These are phyloP conservation scores for Radopholus similis DNA, from an alignment of 1,140 invertebrate genomes.

Conservation along the genomic window DNA sequence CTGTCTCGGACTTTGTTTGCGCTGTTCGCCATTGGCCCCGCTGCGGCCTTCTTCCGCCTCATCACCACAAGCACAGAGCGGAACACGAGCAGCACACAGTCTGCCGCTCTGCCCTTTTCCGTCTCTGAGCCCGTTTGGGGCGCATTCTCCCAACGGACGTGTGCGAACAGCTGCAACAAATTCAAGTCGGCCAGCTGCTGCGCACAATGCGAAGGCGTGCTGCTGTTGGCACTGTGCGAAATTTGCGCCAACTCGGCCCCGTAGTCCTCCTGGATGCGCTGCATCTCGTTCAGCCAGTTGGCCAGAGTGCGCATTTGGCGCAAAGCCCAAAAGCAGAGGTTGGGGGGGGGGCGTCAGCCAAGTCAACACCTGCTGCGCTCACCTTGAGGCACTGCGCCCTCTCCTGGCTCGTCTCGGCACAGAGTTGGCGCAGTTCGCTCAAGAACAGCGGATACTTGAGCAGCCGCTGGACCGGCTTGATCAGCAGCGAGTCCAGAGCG, in stretches of 20 bases:
- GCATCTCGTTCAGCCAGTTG: slow-evolving; percentile 99
- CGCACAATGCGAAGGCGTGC: not conserved
- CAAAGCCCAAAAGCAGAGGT: slow-evolving; percentile 68
- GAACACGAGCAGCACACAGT: not conserved
- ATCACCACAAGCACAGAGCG: not conserved
- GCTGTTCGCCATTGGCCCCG: not conserved
- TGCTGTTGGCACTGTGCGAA: not conserved
- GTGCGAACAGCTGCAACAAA: not conserved
- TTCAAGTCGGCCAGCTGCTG: not conserved
- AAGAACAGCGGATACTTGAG: slow-evolving; percentile 92
- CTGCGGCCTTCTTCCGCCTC: not conserved
- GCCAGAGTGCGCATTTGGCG: slow-evolving; percentile 97
- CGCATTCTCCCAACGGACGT: not conserved
- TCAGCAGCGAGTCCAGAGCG: slow-evolving; percentile 93
- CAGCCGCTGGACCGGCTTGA: slow-evolving; percentile 97
- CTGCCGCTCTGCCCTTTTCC: not conserved
- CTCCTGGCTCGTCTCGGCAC: slow-evolving; percentile 83
- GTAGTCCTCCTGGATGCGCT: slow-evolving; percentile 70
- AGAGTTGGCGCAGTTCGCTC: slow-evolving; percentile 87
- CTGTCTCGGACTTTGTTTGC: not conserved
- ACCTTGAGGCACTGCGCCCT: slow-evolving; percentile 69
- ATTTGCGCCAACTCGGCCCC: not conserved
- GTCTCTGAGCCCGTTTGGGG: not conserved
- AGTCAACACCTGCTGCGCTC: not conserved
- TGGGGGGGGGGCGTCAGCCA: not conserved